Conservation (phyloP, 2,113 vertebrate genomes). For the Platysteira castanea region DNA sequence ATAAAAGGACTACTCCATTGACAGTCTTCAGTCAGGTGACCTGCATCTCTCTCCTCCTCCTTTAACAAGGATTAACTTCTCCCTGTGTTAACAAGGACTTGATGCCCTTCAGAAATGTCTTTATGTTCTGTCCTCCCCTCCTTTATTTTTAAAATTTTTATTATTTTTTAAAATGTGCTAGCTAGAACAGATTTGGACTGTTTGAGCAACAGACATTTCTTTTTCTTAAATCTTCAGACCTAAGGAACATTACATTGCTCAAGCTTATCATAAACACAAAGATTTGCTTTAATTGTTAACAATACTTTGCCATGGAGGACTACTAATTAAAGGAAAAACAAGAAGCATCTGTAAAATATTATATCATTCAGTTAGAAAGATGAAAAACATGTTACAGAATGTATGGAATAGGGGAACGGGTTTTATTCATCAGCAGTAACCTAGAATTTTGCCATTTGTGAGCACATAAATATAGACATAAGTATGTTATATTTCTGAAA, state of each 20-base stretch:
- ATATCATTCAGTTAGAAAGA: background rate
- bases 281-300: background rate
- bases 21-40: background rate
- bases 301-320: background rate
- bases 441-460: background rate
- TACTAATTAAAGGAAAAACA: background rate
- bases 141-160: fast-evolving
- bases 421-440: background rate
- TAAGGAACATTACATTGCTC: background rate
- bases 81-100: background rate
- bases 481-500: background rate
- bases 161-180: background rate
- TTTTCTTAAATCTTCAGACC: background rate
- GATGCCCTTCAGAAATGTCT: background rate
- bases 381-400: background rate
- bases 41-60: background rate
- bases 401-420: background rate
- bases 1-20: background rate
- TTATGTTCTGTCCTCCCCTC: background rate
- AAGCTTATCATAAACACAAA: background rate
- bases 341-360: background rate
- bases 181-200: background rate
- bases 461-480: background rate
- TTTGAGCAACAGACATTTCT: fast-evolving
- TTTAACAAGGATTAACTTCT: background rate